Evolutionary conservation across 64 coral and sea anemone genomes (phyloP), one percentile per base, ranked within the genome.

Genomic region (Dendronephthya gigantea): DNA sequence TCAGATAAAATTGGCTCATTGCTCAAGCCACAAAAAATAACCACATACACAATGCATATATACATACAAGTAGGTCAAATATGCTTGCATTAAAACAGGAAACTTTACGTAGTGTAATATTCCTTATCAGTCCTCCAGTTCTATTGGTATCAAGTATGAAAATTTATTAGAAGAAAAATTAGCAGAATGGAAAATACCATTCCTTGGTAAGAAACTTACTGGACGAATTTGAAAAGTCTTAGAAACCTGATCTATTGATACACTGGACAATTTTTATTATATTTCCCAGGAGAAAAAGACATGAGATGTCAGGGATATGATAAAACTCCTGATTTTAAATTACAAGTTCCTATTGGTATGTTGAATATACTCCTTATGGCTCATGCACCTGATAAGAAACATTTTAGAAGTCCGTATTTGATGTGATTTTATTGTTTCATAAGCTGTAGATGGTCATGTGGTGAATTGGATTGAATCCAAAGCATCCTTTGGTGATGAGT

Each of bases 391-490:
- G 3, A 62, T 19, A 16, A 22, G 25, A 62, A 22, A 17, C 8
- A 5, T 16, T 2, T 22, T 22, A 17, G 25, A 62, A 27, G 25
- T n/a, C n/a, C n/a, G 55, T 1, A 62, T 1, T 9, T 62, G 55
- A n/a, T 22, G 17, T n/a, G 25, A 16, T 62, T 19, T 62, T 7
- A 27, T 62, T 62, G 19, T 13, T 79, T 79, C 82, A 45, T 22
- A 30, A 98, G 94, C 94, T 83, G 94, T 97, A 7, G 94, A 97
- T 89, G 94, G 94, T 30, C 87, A 88, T 68, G 94, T 97, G 29
- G 91, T 97, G 12, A 97, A 97, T 34, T 97, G 94, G 94, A 97
- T 97, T 82, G 94, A 97, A 85, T 93, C 91, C 91, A 97, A 97
- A 40, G 94, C 94, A 15, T 97, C 94, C 1, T 97, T 97, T 93